phyloP scores from a whole-genome alignment of 2,113 vertebrate species.

The Neoarius graeffei region DNA sequence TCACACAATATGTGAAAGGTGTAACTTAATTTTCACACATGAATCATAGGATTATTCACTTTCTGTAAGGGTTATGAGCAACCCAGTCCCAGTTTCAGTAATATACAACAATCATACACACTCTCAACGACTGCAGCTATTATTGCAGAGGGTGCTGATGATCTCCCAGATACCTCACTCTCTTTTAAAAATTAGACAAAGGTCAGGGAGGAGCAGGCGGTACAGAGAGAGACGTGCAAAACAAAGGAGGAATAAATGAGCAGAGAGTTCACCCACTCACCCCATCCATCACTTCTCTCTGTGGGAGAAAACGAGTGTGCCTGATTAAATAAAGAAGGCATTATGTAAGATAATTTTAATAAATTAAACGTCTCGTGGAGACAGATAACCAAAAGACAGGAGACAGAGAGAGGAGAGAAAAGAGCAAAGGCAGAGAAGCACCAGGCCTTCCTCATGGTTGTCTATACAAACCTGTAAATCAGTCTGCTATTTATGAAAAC shows the following conservation, averaged over 20 bases:
- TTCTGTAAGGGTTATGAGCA: background rate
- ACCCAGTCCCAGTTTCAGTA: background rate
- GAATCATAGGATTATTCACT: background rate
- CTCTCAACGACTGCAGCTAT: conserved; percentile 10
- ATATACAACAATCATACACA: conserved; percentile 9
- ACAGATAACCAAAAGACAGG: conserved; percentile 31
- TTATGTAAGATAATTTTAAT: conserved; percentile 55
- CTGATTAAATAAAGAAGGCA: conserved; percentile 54
- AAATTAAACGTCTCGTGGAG: conserved; percentile 45
- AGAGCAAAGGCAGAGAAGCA: conserved; percentile 15
- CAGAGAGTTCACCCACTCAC: conserved; percentile 47
- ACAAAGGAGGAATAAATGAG: conserved; percentile 41
- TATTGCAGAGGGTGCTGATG: conserved; percentile 18
- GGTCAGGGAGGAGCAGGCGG: background rate
- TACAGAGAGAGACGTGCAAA: background rate
- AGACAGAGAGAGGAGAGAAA: background rate
- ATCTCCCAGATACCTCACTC: conserved; percentile 28
- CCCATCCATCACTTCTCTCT: conserved; percentile 44
- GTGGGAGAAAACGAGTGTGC: conserved; percentile 44
- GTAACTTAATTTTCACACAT: background rate
- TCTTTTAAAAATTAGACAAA: conserved; percentile 45
- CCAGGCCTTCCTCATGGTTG: conserved; percentile 12
- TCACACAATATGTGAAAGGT: background rate
- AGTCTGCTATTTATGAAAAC: background rate
- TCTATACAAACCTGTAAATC: background rate